A percentile compares a stretch with the other conserved stretches of the same genome.
Conservation (phyloP, 2,888 invertebrate species). For the Deilephila elpenor region DNA sequence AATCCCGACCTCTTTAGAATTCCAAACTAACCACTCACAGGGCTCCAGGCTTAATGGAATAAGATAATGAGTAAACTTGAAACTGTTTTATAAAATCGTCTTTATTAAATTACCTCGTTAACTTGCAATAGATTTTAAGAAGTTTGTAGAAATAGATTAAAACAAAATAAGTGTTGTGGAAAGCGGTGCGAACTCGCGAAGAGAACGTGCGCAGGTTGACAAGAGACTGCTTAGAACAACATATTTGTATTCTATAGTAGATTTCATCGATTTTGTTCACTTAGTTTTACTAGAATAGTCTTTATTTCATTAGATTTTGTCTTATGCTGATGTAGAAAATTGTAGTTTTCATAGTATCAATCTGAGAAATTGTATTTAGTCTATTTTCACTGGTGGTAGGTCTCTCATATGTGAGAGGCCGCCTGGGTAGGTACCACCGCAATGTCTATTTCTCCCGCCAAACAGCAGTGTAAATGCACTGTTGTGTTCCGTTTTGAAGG, state of each 20-base stretch:
- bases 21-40: background rate
- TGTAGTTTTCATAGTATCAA: too few species aligned
- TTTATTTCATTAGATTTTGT: too few species aligned
- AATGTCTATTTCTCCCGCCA: too few species aligned
- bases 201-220: background rate
- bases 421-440: too few species aligned
- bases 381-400: too few species aligned
- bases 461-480: too few species aligned
- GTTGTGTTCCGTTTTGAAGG: too few species aligned
- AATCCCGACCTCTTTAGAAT: background rate
- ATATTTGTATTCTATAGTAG: background rate
- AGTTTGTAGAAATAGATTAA: slow-evolving; percentile 9
- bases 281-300: background rate
- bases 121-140: background rate
- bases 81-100: background rate
- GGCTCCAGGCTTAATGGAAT: background rate
- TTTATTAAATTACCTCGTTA: slow-evolving; percentile 8
- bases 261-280: background rate
- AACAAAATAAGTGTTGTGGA: slow-evolving; percentile 4
- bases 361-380: too few species aligned
- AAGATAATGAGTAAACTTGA: slow-evolving; percentile 4
- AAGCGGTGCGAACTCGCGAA: background rate
- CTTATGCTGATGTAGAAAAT: too few species aligned
- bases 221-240: background rate
- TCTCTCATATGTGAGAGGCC: too few species aligned